Evolutionary conservation across 2,113 vertebrate genomes (phyloP).

Genomic region (Pomatorhinus ruficollis): DNA sequence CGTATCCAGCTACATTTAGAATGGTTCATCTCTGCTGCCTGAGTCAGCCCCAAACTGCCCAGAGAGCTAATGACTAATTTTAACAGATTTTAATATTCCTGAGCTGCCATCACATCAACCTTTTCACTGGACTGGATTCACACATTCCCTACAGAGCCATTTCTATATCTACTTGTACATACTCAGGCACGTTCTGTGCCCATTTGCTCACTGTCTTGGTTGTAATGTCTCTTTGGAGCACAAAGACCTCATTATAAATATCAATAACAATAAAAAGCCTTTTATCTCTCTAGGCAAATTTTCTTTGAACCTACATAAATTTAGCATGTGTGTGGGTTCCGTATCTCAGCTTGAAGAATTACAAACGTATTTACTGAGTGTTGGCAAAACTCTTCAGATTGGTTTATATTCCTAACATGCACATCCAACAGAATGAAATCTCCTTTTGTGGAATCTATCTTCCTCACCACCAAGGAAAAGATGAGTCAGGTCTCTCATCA

Average conservation of each 20-base stretch:
- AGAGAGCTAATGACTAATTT: neutral
- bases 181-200: neutral
- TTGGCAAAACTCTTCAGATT: neutral
- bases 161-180: neutral
- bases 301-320: neutral
- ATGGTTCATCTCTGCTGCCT: neutral
- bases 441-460: neutral
- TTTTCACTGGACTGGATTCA: neutral
- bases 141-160: neutral
- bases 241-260: slow-evolving; percentile 1
- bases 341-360: neutral
- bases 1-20: slow-evolving; percentile 14
- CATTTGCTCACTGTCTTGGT: neutral
- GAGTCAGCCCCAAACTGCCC: neutral
- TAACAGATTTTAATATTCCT: slow-evolving; percentile 15
- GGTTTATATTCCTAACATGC: neutral
- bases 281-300: neutral
- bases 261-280: neutral
- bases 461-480: neutral
- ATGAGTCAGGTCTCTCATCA: neutral
- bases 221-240: neutral
- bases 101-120: neutral
- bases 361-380: neutral
- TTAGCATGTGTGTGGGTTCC: neutral
- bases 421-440: neutral